Evolutionary conservation across 2,888 invertebrate species (phyloP).

Genomic region (Cylindroiulus punctatus): DNA sequence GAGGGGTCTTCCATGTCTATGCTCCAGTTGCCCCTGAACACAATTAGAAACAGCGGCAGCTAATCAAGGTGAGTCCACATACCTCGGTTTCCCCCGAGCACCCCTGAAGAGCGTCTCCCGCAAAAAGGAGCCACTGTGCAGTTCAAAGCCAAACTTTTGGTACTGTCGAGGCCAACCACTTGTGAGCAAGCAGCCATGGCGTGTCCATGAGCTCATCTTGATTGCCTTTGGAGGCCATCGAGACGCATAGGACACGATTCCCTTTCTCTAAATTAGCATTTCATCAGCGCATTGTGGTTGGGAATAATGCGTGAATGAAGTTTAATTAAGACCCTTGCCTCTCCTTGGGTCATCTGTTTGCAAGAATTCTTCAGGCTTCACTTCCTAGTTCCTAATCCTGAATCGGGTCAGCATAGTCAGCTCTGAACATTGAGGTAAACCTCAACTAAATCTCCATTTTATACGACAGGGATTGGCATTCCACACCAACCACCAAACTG

Average conservation of each 20-base stretch:
- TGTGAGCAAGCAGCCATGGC: not conserved
- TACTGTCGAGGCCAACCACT: not conserved
- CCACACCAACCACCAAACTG: too few species aligned
- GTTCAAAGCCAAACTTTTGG: not conserved
- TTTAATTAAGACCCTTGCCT: slow-evolving; percentile 8
- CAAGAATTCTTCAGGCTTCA: not conserved
- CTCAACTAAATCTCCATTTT: not conserved
- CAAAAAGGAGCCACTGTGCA: slow-evolving; percentile 27
- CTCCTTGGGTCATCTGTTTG: not conserved
- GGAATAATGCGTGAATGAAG: not conserved
- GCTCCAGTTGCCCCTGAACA: slow-evolving; percentile 27
- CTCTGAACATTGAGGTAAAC: not conserved
- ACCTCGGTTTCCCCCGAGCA: slow-evolving; percentile 1
- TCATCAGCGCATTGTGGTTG: not conserved
- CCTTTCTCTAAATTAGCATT: not conserved
- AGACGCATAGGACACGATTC: not conserved
- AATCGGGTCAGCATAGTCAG: not conserved
- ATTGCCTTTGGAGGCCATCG: slow-evolving; percentile 27
- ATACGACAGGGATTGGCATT: too few species aligned
- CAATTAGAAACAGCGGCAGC: slow-evolving; percentile 32
- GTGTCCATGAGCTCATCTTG: slow-evolving; percentile 31
- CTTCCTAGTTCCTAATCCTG: not conserved
- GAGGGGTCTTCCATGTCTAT: slow-evolving; percentile 21
- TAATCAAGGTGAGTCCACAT: slow-evolving; percentile 32
- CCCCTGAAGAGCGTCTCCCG: not conserved